Conservation (phyloP, 2,888 invertebrate genomes). For the Margaritifera margaritifera region DNA sequence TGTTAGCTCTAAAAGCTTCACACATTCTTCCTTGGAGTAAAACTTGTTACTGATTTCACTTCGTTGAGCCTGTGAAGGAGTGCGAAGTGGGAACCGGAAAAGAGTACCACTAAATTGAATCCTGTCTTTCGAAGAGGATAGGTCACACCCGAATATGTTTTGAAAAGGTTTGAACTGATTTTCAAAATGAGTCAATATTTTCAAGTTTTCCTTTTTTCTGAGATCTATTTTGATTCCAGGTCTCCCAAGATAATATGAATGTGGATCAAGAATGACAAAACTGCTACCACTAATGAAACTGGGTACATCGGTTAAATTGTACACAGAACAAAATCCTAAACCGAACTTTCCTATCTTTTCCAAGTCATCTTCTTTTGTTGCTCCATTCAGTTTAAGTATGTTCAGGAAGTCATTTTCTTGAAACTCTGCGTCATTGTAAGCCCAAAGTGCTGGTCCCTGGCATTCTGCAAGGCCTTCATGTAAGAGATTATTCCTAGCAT, state of each 20-base stretch:
- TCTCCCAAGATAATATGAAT: constrained; percentile 57
- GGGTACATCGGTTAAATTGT: constrained; percentile 70
- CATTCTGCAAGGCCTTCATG: constrained; percentile 59
- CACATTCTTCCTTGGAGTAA: constrained; percentile 52
- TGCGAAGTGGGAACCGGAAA: constrained; percentile 65
- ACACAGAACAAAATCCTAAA: constrained; percentile 68
- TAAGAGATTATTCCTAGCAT: constrained; percentile 45
- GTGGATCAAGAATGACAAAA: constrained; percentile 69
- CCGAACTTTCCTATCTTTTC: constrained; percentile 68
- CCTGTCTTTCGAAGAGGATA: constrained; percentile 10
- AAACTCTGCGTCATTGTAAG: constrained; percentile 66
- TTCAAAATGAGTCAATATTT: constrained; percentile 22
- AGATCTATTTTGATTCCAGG: constrained; percentile 47
- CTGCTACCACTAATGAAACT: constrained; percentile 64
- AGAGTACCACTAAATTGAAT: constrained; percentile 49
- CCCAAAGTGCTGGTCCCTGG: constrained; percentile 69
- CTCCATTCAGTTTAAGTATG: constrained; percentile 65
- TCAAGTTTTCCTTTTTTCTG: constrained; percentile 21
- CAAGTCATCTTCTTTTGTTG: constrained; percentile 58
- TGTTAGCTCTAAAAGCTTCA: constrained; percentile 48
- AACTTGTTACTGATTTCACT: constrained; percentile 55
- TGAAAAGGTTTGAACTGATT: constrained; percentile 52
- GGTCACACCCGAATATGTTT: constrained; percentile 47
- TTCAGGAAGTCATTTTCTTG: constrained; percentile 65
- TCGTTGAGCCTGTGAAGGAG: constrained; percentile 44